Conservation (phyloP, 2,797 vertebrate species). For the Trematomus bernacchii region DNA sequence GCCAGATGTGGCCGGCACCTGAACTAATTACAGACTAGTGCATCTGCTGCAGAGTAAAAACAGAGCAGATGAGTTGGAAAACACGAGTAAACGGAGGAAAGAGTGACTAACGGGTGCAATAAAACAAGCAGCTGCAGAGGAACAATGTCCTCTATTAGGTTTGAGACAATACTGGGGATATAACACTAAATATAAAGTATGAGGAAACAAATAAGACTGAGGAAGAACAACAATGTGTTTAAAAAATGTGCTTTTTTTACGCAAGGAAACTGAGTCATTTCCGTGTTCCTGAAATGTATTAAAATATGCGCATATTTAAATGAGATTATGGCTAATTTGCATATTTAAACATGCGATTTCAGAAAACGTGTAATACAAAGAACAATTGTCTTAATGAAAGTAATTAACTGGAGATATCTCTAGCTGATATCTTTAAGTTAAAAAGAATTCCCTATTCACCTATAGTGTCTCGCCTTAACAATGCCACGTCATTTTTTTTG, state of each 20-base stretch:
- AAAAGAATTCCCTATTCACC: too few relatives aligned
- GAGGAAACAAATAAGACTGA: neutral
- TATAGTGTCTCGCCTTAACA: too few relatives aligned
- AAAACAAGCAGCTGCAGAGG: conserved; percentile 10
- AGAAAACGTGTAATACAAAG: too few relatives aligned
- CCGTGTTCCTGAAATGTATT: too few relatives aligned
- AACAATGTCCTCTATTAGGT: conserved; percentile 4
- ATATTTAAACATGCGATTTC: too few relatives aligned
- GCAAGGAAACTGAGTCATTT: conserved; percentile 33
- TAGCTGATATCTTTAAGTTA: too few relatives aligned
- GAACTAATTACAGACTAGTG: neutral
- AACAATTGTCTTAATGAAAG: too few relatives aligned
- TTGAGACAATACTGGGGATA: neutral
- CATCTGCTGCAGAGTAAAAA: neutral
- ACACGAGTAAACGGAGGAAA: conserved; percentile 7
- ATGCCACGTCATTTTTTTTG: neutral
- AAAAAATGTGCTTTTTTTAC: too few relatives aligned
- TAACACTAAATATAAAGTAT: neutral
- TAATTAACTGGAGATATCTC: too few relatives aligned
- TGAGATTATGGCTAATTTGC: too few relatives aligned
- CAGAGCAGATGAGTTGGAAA: neutral
- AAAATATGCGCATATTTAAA: too few relatives aligned
- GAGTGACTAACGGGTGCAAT: conserved; percentile 33
- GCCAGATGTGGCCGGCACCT: neutral
- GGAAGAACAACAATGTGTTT: neutral